Evolutionary conservation across 2,888 invertebrate genomes (phyloP).

Genomic region (Dicyrtoma fusca): DNA sequence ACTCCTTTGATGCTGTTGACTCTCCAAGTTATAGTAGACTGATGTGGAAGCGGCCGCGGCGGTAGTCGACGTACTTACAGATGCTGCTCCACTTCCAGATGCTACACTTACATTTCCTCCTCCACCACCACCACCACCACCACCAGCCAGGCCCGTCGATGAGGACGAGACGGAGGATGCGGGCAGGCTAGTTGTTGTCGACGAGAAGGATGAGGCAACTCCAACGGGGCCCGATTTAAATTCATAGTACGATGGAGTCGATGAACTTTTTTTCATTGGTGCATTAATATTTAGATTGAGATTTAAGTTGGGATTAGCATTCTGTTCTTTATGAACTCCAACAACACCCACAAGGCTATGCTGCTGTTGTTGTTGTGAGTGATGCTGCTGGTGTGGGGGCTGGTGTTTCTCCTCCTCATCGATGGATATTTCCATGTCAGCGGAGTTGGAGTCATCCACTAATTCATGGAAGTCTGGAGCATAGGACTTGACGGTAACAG

Average conservation of each 20-base stretch:
- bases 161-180: slow-evolving; percentile 15
- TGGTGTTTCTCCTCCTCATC: slow-evolving; percentile 35
- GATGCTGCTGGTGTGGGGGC: slow-evolving; percentile 4
- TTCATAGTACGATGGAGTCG: slow-evolving; percentile 39
- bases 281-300: neutral
- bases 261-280: slow-evolving; percentile 6
- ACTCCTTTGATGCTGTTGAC: slow-evolving; percentile 45
- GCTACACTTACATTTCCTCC: slow-evolving; percentile 22
- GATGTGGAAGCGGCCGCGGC: slow-evolving; percentile 38
- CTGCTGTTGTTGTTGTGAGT: neutral
- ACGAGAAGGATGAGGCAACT: too few relatives aligned
- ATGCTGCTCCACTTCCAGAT: slow-evolving; percentile 10
- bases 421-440: slow-evolving; percentile 44
- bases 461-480: slow-evolving; percentile 75
- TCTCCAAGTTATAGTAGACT: slow-evolving; percentile 46
- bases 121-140: slow-evolving; percentile 1
- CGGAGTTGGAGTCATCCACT: slow-evolving; percentile 70
- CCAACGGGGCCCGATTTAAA: slow-evolving; percentile 14
- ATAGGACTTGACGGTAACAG: slow-evolving; percentile 60
- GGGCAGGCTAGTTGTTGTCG: slow-evolving; percentile 26
- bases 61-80: slow-evolving; percentile 14
- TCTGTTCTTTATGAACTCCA: slow-evolving; percentile 6
- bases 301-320: neutral
- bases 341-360: neutral
- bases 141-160: slow-evolving; percentile 16